Evolutionary conservation across 2,888 invertebrate species (phyloP).

Genomic region (Biston betularia): DNA sequence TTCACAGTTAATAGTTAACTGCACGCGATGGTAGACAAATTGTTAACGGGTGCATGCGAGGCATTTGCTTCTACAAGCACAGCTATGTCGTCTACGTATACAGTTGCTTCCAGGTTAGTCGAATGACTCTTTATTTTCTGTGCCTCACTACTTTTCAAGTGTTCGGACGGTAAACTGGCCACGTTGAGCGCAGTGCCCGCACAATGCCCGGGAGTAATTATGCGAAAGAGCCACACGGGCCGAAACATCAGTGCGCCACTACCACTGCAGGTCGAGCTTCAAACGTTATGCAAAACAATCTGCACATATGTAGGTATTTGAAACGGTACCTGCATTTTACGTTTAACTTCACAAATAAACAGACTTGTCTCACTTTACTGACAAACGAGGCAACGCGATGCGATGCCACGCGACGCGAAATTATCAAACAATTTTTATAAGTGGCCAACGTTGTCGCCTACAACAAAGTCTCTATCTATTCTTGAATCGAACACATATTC

Average conservation of each 20-base stretch:
- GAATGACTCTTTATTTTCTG: conserved; percentile 61
- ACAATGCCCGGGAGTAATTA: conserved; percentile 82
- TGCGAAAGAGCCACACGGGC: conserved; percentile 66
- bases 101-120: conserved; percentile 47
- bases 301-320: conserved; percentile 10
- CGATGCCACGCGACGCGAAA: no score
- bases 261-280: conserved; percentile 34
- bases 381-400: no score
- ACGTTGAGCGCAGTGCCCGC: conserved; percentile 63
- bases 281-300: conserved; percentile 34
- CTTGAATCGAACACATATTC: no score
- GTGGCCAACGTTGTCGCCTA: no score
- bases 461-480: no score
- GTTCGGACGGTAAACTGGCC: conserved; percentile 68
- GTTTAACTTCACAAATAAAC: conserved; percentile 1
- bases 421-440: no score
- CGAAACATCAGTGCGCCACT: conserved; percentile 53
- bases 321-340: conserved; percentile 8
- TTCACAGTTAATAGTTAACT: conserved; percentile 27
- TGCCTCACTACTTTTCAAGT: conserved; percentile 65
- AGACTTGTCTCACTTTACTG: no score
- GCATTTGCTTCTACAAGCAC: neutral
- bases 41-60: conserved; percentile 17
- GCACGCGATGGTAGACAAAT: conserved; percentile 13
- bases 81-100: conserved; percentile 4